A percentile compares a stretch with the other conserved stretches of the same genome.
These are phyloP conservation scores for Cinara cedri DNA, from an alignment of 2,888 invertebrate species.

Conservation along the genomic window DNA sequence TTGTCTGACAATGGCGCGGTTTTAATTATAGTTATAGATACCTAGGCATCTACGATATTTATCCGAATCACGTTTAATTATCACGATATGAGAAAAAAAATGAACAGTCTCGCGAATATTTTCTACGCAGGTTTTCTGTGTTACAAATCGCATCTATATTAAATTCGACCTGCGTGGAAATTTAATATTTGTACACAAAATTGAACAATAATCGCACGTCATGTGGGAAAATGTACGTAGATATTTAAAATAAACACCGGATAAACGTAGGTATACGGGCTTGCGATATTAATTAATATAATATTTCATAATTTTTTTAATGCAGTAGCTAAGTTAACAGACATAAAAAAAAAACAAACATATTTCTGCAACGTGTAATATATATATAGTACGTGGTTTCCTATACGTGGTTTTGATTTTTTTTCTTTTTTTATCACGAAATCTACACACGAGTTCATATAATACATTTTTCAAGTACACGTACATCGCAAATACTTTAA, in stretches of 20 bases:
- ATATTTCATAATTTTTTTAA: neutral
- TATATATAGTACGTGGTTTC: no score
- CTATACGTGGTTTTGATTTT: no score
- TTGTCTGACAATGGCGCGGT: no score
- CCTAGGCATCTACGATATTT: no score
- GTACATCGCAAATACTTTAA: no score
- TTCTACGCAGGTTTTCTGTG: neutral
- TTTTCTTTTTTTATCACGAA: no score
- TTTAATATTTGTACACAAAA: neutral
- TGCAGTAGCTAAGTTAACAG: no score
- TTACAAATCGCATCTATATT: neutral
- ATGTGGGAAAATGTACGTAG: neutral
- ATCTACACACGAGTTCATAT: no score
- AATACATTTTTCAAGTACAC: no score
- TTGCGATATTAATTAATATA: neutral
- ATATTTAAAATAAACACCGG: neutral
- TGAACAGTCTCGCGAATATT: neutral
- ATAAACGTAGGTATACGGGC: neutral
- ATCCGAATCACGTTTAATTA: conserved; percentile 10
- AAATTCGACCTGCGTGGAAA: conserved; percentile 28
- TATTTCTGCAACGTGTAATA: no score
- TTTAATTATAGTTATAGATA: no score
- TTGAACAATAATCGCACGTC: neutral
- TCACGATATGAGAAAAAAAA: conserved; percentile 13
- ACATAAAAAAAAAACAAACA: no score